These are phyloP conservation scores for Agrochola litura DNA, from an alignment of 2,888 invertebrate species.

Conservation along the genomic window DNA sequence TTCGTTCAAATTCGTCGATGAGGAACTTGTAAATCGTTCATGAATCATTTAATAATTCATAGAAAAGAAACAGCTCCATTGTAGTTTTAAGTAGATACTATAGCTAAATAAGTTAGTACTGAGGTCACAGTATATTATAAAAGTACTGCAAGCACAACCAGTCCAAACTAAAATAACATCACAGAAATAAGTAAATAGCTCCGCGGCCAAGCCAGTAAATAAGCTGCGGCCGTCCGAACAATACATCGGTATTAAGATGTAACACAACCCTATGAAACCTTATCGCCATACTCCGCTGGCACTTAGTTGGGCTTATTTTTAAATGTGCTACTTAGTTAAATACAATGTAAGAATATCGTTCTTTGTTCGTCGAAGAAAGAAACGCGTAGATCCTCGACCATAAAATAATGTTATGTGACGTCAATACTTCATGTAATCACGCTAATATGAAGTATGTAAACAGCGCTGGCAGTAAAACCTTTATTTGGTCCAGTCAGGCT, in stretches of 20 bases:
- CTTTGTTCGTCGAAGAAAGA: constrained; percentile 50
- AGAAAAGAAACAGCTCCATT: not conserved
- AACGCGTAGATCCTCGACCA: constrained; percentile 34
- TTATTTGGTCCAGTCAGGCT: constrained; percentile 65
- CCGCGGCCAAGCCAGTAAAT: constrained; percentile 35
- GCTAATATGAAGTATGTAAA: constrained; percentile 60
- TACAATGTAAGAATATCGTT: constrained; percentile 40
- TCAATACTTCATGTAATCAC: constrained; percentile 62
- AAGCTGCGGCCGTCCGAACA: constrained; percentile 45
- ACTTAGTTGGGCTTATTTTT: constrained; percentile 60
- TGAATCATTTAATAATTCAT: not conserved
- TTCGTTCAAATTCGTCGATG: not conserved
- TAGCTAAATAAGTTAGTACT: not conserved
- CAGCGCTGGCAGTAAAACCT: constrained; percentile 53
- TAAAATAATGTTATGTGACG: constrained; percentile 61
- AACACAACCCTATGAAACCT: constrained; percentile 59
- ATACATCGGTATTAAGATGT: constrained; percentile 44
- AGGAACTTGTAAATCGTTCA: not conserved
- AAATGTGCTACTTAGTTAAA: constrained; percentile 45
- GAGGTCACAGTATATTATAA: not conserved
- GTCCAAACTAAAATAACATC: constrained; percentile 11
- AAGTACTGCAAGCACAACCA: constrained; percentile 5
- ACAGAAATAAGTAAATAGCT: constrained; percentile 28
- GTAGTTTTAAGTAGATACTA: not conserved
- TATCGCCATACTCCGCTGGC: constrained; percentile 52